These are phyloP conservation scores for Heliconius nattereri DNA, from an alignment of 1,140 invertebrate species.

Conservation along the genomic window DNA sequence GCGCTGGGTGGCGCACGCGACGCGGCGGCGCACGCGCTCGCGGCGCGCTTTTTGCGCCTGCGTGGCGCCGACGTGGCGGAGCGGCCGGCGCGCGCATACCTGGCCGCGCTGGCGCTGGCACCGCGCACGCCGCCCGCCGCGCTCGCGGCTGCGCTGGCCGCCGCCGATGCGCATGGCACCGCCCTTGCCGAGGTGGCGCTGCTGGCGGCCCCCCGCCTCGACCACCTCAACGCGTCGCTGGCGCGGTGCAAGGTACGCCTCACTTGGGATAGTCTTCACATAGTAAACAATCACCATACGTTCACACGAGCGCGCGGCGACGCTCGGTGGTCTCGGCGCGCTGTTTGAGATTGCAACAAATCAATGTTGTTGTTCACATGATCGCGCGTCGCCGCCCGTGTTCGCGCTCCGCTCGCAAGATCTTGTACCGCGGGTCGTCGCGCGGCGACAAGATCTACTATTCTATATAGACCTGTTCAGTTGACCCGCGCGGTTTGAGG, in stretches of 20 bases:
- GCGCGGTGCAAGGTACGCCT: slow-evolving; percentile 1
- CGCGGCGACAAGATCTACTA: too few species aligned
- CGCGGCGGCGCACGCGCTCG: slow-evolving; percentile 85
- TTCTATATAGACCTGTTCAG: too few species aligned
- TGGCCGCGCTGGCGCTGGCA: slow-evolving; percentile 41
- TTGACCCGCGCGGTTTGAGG: too few species aligned
- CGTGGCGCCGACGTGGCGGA: slow-evolving; percentile 37
- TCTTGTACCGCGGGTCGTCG: too few species aligned
- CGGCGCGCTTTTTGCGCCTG: slow-evolving; percentile 62
- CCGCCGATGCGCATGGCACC: not conserved
- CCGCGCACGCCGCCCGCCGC: slow-evolving; percentile 41
- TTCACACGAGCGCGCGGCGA: too few species aligned
- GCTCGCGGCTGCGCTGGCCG: slow-evolving; percentile 25
- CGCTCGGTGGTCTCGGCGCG: too few species aligned
- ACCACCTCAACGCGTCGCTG: not conserved
- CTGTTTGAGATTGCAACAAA: too few species aligned
- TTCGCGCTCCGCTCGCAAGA: too few species aligned
- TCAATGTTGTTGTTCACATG: too few species aligned
- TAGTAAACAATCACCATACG: too few species aligned
- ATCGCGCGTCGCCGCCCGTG: too few species aligned
- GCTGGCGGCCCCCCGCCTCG: slow-evolving; percentile 6
- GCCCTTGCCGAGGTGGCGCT: not conserved
- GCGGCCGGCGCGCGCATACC: slow-evolving; percentile 32
- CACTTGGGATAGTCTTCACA: too few species aligned
- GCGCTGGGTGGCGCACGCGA: slow-evolving; percentile 38